phyloP scores from a whole-genome alignment of 2,797 vertebrate genomes.

The Mus spretus region DNA sequence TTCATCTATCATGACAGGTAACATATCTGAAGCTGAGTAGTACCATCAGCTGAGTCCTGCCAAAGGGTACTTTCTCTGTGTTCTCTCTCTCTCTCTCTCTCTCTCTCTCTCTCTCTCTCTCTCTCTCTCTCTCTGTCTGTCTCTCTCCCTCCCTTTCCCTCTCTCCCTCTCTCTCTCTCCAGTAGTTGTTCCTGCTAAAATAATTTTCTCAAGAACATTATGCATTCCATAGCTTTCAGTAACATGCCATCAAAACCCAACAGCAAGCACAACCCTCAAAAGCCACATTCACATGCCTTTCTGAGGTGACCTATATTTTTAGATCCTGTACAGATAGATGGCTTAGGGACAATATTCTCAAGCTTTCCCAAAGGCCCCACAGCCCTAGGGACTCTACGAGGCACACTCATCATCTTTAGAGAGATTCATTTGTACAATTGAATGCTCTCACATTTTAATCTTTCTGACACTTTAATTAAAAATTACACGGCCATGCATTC shows the following conservation, averaged over 20 bases:
- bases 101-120: neutral
- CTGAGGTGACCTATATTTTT: neutral
- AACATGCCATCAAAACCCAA: neutral
- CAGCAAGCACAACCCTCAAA: neutral
- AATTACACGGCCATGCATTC: neutral
- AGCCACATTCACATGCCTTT: neutral
- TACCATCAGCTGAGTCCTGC: neutral
- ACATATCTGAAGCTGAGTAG: neutral
- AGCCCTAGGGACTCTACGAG: neutral
- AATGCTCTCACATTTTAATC: constrained; percentile 3
- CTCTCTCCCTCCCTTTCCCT: neutral
- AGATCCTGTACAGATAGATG: neutral
- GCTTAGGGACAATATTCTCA: neutral
- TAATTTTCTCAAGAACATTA: constrained; percentile 15
- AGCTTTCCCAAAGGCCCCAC: neutral
- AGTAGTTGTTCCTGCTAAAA: constrained; percentile 3
- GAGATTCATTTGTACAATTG: neutral
- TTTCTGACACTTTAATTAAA: constrained; percentile 50
- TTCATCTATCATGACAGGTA: neutral
- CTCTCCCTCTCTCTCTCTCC: neutral
- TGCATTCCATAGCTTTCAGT: neutral
- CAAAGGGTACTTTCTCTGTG: neutral
- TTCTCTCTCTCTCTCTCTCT: neutral
- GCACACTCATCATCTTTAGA: neutral
- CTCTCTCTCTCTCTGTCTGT: too few relatives aligned